Evolutionary conservation across 2,113 vertebrate species (phyloP).

Genomic region (Poeciliopsis retropinna): DNA sequence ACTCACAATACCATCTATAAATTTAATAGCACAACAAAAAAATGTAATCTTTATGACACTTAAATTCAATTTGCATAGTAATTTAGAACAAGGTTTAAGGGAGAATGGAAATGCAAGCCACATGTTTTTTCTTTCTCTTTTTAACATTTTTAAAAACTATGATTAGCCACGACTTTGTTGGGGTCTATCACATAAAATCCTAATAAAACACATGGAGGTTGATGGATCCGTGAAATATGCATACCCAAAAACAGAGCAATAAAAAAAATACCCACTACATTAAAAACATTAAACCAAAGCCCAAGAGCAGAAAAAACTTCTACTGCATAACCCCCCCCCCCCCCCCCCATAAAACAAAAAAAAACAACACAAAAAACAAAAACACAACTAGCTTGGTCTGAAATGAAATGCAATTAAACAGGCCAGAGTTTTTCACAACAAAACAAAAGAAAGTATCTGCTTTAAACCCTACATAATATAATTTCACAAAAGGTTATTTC

Average conservation of each 20-base stretch:
- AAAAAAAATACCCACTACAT: no score
- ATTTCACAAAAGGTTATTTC: not conserved
- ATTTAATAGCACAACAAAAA: no score
- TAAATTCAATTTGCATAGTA: no score
- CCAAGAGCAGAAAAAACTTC: no score
- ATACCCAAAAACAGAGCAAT: no score
- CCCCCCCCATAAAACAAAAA: no score
- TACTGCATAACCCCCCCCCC: no score
- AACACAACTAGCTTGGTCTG: not conserved
- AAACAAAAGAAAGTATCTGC: not conserved
- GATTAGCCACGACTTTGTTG: not conserved
- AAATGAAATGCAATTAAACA: not conserved
- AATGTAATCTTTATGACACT: no score
- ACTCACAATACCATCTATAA: no score
- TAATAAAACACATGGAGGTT: not conserved
- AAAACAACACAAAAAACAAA: no score
- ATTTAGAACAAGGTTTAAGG: not conserved
- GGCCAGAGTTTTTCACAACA: not conserved
- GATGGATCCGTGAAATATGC: no score
- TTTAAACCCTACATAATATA: not conserved
- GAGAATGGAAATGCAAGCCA: not conserved
- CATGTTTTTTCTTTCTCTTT: not conserved
- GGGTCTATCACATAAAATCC: not conserved
- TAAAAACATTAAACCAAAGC: no score
- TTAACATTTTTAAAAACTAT: not conserved